These are phyloP conservation scores for Mantis religiosa DNA, from an alignment of 2,888 invertebrate genomes.

Conservation along the genomic window DNA sequence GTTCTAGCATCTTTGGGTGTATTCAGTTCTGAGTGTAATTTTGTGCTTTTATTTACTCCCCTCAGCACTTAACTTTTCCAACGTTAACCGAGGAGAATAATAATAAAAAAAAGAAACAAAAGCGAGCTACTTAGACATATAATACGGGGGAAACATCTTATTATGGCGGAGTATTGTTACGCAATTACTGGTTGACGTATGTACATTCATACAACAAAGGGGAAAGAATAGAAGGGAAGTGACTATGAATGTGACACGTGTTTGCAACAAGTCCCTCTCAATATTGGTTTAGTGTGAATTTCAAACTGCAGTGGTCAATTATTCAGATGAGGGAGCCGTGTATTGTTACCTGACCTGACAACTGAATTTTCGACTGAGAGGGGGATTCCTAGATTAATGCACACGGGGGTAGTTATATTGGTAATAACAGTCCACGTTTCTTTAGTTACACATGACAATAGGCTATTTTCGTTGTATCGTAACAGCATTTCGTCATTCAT, in stretches of 20 bases:
- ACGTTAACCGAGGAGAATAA: not conserved
- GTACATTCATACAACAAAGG: no score
- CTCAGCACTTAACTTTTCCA: not conserved
- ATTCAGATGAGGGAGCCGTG: not conserved
- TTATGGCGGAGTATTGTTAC: not conserved
- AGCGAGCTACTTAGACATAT: not conserved
- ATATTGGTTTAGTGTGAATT: conserved; percentile 3
- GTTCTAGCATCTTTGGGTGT: no score
- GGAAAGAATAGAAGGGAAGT: not conserved
- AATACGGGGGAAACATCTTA: not conserved
- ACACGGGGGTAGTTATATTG: not conserved
- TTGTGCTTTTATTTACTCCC: not conserved
- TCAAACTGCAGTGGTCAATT: not conserved
- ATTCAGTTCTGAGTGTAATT: no score
- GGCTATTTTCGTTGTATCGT: no score
- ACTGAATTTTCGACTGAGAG: not conserved
- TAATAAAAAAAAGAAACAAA: not conserved
- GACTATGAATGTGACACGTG: not conserved
- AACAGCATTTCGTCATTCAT: no score
- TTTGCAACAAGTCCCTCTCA: not conserved
- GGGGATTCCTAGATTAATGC: no score
- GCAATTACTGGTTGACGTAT: not conserved
- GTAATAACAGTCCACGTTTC: not conserved
- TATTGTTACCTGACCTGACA: not conserved
- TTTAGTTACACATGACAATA: not conserved